Conservation (phyloP, 2,797 vertebrate species). For the Chloroceryle inda region DNA sequence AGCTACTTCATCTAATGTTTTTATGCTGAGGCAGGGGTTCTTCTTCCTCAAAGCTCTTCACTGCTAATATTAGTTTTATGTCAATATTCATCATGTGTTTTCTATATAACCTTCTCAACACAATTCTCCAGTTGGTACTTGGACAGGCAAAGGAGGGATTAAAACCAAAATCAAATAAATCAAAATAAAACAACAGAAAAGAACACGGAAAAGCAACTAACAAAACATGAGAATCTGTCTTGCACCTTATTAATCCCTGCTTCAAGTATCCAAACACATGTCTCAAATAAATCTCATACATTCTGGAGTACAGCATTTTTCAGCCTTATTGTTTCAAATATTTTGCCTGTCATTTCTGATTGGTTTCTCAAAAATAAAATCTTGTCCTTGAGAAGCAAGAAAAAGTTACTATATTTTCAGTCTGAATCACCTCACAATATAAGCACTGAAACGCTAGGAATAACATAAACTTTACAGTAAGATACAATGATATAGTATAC, state of each 20-base stretch:
- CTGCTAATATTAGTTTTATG: background rate
- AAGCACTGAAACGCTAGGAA: slow-evolving; percentile 75
- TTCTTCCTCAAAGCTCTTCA: background rate
- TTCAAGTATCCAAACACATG: background rate
- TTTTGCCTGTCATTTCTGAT: slow-evolving; percentile 70
- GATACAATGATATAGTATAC: slow-evolving; percentile 76
- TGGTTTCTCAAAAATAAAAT: slow-evolving; percentile 59
- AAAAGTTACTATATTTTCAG: slow-evolving; percentile 78
- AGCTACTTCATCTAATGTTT: background rate
- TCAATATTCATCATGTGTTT: background rate
- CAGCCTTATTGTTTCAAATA: slow-evolving; percentile 64
- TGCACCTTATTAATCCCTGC: slow-evolving; percentile 29
- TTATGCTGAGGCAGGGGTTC: background rate
- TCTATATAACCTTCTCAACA: background rate
- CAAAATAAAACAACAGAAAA: background rate
- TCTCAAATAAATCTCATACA: slow-evolving; percentile 27
- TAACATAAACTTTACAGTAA: slow-evolving; percentile 80
- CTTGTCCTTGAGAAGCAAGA: slow-evolving; percentile 80
- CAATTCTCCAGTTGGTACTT: background rate
- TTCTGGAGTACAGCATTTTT: slow-evolving; percentile 54
- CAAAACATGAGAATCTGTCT: background rate
- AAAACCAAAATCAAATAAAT: no score
- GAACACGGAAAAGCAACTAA: background rate
- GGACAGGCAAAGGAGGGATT: background rate
- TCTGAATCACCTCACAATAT: slow-evolving; percentile 68